phyloP scores from a whole-genome alignment of 2,888 invertebrate genomes.

The Drosophila parthenogenetica region DNA sequence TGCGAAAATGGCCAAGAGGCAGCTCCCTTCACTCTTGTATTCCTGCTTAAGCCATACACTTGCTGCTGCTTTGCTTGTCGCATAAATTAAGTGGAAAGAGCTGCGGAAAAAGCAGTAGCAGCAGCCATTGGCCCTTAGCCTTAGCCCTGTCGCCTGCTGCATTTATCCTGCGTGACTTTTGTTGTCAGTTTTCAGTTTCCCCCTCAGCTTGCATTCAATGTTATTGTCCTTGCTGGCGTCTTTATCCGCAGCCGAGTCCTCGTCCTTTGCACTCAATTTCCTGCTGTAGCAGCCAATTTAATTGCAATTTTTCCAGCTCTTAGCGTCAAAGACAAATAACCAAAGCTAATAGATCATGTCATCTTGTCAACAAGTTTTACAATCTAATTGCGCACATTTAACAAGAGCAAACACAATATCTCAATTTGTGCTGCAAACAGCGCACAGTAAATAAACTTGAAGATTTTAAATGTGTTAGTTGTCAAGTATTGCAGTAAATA shows the following conservation, averaged over 20 bases:
- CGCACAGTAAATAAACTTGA: not conserved
- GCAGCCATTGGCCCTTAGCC: slow-evolving; percentile 58
- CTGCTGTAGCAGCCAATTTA: slow-evolving; percentile 64
- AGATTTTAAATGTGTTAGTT: not conserved
- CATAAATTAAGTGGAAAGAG: slow-evolving; percentile 68
- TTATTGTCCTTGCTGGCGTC: slow-evolving; percentile 29
- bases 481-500: not conserved
- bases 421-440: slow-evolving; percentile 35
- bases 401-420: slow-evolving; percentile 42
- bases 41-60: not conserved
- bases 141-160: slow-evolving; percentile 37
- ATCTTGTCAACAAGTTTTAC: slow-evolving; percentile 76
- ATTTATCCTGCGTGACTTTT: slow-evolving; percentile 68
- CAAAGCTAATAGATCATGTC: slow-evolving; percentile 78
- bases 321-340: slow-evolving; percentile 70
- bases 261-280: slow-evolving; percentile 50
- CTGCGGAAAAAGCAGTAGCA: slow-evolving; percentile 18
- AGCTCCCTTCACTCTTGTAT: not conserved
- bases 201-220: slow-evolving; percentile 6
- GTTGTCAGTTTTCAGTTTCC: slow-evolving; percentile 41
- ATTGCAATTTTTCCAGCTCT: slow-evolving; percentile 69
- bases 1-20: slow-evolving; percentile 63
- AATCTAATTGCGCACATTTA: slow-evolving; percentile 71
- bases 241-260: slow-evolving; percentile 9
- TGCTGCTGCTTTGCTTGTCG: slow-evolving; percentile 26